phyloP scores from a whole-genome alignment of 2,113 vertebrate species.

The Elaphurus davidianus region DNA sequence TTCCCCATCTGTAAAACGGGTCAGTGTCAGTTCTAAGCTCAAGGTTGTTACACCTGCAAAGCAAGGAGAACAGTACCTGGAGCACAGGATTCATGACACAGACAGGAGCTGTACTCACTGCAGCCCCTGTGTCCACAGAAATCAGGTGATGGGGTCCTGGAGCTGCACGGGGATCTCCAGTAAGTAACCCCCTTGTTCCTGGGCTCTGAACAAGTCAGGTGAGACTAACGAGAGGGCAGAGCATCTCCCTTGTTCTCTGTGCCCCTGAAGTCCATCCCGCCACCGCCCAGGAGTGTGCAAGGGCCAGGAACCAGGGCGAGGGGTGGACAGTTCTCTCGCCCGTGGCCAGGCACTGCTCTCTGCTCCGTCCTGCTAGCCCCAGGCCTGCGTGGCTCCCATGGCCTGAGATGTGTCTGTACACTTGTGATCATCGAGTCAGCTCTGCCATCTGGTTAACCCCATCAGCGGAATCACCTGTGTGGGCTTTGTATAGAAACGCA shows the following conservation, averaged over 20 bases:
- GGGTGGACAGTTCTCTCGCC: neutral
- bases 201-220: neutral
- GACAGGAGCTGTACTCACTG: fast-evolving
- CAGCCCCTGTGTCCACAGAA: neutral
- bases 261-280: neutral
- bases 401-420: neutral
- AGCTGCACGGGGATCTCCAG: neutral
- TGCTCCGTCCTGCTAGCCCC: fast-evolving
- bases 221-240: neutral
- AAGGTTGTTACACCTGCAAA: neutral
- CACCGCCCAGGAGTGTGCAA: too few species aligned
- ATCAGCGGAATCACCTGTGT: fast-evolving
- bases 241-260: neutral
- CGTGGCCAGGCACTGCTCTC: neutral
- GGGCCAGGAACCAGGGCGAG: neutral
- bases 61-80: too few species aligned
- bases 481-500: neutral
- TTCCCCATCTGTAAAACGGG: neutral
- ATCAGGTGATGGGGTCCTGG: fast-evolving
- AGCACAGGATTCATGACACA: fast-evolving
- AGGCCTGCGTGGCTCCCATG: neutral
- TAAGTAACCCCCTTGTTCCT: neutral
- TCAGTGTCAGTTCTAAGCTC: neutral
- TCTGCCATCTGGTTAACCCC: too few species aligned
- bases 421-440: neutral